These are phyloP conservation scores for Leptoteleia sp. DNA, from an alignment of 1,140 invertebrate species.

Conservation along the genomic window DNA sequence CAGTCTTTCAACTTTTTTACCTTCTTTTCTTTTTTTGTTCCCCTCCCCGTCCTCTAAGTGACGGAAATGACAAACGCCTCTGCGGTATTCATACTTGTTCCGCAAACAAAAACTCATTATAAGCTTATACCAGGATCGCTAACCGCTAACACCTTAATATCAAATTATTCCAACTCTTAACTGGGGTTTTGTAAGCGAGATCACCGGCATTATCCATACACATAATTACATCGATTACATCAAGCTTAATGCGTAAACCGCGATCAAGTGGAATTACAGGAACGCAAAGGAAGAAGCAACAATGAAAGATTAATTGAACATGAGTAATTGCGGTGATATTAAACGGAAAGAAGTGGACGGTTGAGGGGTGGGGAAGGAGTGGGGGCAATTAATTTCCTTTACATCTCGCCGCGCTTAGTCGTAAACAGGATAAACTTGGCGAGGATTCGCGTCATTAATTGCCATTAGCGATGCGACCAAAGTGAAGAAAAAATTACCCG, in stretches of 20 bases:
- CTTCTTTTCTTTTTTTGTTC: no score
- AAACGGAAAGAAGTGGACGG: background rate
- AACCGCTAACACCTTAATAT: conserved; percentile 3
- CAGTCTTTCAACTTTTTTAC: conserved; percentile 30
- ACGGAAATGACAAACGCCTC: conserved; percentile 8
- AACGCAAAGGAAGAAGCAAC: no score
- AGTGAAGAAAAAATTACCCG: conserved; percentile 23
- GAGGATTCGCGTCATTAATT: conserved; percentile 28
- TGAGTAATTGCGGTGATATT: no score
- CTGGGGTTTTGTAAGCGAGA: no score
- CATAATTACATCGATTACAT: no score
- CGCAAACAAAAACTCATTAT: background rate
- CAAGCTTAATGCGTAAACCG: no score
- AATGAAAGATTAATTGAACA: no score
- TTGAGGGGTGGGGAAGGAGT: no score
- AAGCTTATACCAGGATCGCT: background rate
- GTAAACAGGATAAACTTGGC: conserved; percentile 17
- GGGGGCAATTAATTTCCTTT: conserved; percentile 13
- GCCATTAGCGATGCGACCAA: conserved; percentile 11
- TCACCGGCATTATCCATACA: no score
- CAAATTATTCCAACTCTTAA: background rate
- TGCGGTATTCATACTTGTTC: background rate
- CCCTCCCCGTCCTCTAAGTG: background rate
- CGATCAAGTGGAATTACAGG: no score
- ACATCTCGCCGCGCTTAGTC: conserved; percentile 6